Conservation (phyloP, 2,113 vertebrate species). For the Erythrolamprus reginae region DNA sequence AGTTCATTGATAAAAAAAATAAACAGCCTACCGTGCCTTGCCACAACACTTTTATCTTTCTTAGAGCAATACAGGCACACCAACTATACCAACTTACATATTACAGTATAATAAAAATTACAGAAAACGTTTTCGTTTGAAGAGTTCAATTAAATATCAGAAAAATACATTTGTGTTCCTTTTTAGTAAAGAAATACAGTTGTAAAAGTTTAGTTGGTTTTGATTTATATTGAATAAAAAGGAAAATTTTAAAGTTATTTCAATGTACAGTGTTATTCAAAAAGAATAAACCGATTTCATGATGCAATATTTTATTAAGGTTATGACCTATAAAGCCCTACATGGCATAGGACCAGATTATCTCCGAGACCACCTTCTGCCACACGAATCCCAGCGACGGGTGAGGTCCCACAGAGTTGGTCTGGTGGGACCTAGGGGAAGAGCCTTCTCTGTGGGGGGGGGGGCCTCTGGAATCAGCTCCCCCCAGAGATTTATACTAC, state of each 20-base stretch:
- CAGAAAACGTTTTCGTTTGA: not conserved
- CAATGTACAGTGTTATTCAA: no score
- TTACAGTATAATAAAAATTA: not conserved
- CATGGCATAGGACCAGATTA: no score
- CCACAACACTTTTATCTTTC: not conserved
- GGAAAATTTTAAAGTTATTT: not conserved
- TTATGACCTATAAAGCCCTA: no score
- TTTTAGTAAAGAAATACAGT: not conserved
- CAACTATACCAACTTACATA: not conserved
- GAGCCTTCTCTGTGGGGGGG: no score
- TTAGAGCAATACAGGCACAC: not conserved
- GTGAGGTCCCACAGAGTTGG: no score
- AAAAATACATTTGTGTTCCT: not conserved
- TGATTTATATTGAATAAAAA: not conserved
- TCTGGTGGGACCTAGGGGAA: no score
- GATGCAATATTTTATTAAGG: no score
- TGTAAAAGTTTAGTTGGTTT: not conserved
- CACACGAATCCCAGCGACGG: no score
- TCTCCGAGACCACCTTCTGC: no score
- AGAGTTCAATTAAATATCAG: not conserved
- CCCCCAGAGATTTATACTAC: no score
- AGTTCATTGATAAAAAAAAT: not conserved
- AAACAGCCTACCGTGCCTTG: not conserved
- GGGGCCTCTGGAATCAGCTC: no score
- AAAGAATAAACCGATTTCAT: no score